Evolutionary conservation across 1,140 invertebrate species (phyloP).

Genomic region (Drosophila kurseongensis): DNA sequence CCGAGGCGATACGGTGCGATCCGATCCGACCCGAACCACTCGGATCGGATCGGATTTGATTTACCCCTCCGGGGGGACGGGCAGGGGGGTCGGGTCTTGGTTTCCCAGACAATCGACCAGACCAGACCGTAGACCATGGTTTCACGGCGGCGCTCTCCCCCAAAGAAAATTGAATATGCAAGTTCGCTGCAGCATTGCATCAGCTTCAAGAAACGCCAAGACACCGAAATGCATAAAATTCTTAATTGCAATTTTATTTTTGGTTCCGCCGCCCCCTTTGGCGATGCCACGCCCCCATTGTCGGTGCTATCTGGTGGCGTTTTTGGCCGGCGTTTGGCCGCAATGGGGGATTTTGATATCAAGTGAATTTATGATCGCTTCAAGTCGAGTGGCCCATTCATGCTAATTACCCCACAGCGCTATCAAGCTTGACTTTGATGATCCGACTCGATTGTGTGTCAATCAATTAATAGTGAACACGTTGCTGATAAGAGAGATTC

Average conservation of each 20-base stretch:
- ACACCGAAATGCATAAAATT: conserved; percentile 38
- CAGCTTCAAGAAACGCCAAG: conserved; percentile 54
- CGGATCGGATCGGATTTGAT: neutral
- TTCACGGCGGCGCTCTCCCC: conserved; percentile 35
- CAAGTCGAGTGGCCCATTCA: conserved; percentile 39
- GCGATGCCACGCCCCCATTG: conserved; percentile 21
- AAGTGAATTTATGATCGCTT: conserved; percentile 32
- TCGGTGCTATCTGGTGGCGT: neutral
- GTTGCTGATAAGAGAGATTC: conserved; percentile 55
- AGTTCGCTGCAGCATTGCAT: conserved; percentile 61
- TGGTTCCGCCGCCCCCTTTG: conserved; percentile 17
- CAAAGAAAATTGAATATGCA: conserved; percentile 67
- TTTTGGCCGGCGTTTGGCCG: conserved; percentile 10
- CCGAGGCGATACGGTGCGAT: conserved; percentile 1
- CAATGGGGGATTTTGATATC: conserved; percentile 27
- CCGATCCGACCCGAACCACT: neutral
- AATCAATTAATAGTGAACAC: conserved; percentile 66
- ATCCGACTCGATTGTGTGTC: conserved; percentile 54
- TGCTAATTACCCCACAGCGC: conserved; percentile 48
- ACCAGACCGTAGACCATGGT: conserved; percentile 20
- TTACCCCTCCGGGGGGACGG: no score
- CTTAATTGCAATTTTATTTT: conserved; percentile 38
- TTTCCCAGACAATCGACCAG: conserved; percentile 13
- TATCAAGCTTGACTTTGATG: conserved; percentile 59
- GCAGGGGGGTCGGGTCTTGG: conserved; percentile 1